phyloP scores from a whole-genome alignment of 1,140 invertebrate genomes.

The Drosophila serrata region DNA sequence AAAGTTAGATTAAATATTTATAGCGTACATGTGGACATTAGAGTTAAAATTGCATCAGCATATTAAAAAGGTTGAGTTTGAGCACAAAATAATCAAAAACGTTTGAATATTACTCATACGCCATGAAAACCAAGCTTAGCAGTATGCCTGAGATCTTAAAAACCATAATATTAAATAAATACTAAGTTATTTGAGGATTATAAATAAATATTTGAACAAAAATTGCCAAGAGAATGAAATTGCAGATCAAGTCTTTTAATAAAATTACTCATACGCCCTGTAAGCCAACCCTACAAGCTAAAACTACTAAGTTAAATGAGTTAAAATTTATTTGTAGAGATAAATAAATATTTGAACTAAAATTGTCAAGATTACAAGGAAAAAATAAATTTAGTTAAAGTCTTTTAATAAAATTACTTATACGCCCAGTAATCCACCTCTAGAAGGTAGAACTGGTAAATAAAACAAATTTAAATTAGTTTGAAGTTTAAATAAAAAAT shows the following conservation, averaged over 20 bases:
- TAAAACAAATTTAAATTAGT: no score
- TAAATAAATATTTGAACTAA: background rate
- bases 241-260: no score
- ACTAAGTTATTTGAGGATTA: background rate
- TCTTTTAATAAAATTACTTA: no score
- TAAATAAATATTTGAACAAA: background rate
- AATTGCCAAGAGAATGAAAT: background rate
- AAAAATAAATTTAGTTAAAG: background rate
- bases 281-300: background rate
- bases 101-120: background rate
- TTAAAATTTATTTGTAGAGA: no score
- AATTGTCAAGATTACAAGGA: background rate
- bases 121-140: background rate
- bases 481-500: no score
- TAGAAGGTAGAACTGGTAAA: no score
- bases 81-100: background rate
- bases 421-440: no score
- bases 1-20: background rate
- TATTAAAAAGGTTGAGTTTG: no score
- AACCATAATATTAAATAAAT: constrained; percentile 86
- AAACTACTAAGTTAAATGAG: no score
- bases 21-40: background rate
- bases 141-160: background rate
- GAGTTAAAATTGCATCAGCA: background rate
- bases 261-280: background rate